These are phyloP conservation scores for Oceanodroma tethys DNA, from an alignment of 2,113 vertebrate genomes.

Conservation along the genomic window DNA sequence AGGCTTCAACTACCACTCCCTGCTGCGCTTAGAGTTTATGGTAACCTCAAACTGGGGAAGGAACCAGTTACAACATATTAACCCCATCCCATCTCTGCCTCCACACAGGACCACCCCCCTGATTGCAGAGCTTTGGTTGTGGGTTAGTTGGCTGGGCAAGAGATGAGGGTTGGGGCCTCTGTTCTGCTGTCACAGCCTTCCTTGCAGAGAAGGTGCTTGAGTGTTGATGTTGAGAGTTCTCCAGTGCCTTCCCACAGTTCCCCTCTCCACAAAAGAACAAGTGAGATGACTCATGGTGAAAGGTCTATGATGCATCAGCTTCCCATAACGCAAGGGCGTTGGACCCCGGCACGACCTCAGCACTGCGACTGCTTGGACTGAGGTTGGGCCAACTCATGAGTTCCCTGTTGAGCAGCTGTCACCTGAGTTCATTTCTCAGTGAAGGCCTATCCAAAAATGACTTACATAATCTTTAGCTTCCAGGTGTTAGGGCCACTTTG, in stretches of 20 bases:
- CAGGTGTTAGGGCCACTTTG: neutral
- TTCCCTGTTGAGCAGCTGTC: neutral
- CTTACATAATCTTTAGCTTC: neutral
- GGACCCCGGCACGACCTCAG: neutral
- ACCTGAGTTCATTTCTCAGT: neutral
- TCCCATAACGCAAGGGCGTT: neutral
- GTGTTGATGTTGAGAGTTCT: neutral
- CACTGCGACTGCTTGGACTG: rapidly evolving
- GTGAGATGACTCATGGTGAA: neutral
- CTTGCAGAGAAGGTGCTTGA: neutral
- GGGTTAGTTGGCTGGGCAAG: neutral
- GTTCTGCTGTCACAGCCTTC: neutral
- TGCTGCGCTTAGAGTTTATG: neutral
- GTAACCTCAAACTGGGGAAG: neutral
- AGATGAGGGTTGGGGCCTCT: neutral
- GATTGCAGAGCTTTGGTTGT: neutral
- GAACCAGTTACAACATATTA: neutral
- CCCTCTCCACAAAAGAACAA: neutral
- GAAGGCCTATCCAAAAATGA: neutral
- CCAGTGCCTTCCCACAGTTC: neutral
- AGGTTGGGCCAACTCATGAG: neutral
- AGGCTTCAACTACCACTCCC: neutral
- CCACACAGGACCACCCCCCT: neutral
- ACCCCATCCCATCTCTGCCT: neutral
- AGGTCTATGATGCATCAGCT: neutral